These are phyloP conservation scores for Heliconius congener DNA, from an alignment of 1,140 invertebrate species.

Conservation along the genomic window DNA sequence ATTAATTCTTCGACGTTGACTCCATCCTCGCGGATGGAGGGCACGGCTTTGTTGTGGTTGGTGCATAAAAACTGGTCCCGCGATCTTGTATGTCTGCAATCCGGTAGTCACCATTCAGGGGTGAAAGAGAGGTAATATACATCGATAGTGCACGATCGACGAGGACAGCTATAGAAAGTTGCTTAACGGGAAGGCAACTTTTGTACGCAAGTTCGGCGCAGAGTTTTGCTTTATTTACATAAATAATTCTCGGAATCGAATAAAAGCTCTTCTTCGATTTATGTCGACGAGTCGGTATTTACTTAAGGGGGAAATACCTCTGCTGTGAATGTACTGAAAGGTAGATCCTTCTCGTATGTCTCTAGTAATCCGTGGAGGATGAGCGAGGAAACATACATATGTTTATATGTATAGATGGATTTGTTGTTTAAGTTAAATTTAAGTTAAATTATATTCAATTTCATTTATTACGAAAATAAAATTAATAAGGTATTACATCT, in stretches of 20 bases:
- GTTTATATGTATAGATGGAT: no score
- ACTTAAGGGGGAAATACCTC: conserved; percentile 42
- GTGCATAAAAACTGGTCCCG: conserved; percentile 69
- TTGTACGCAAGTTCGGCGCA: conserved; percentile 50
- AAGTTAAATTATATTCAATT: no score
- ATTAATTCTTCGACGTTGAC: conserved; percentile 38
- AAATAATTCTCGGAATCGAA: conserved; percentile 60
- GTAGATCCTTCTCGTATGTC: not conserved
- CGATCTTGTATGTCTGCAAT: conserved; percentile 57
- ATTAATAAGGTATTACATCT: no score
- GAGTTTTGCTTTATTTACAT: conserved; percentile 59
- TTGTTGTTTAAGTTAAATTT: no score
- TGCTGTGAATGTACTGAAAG: conserved; percentile 29
- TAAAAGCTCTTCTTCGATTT: conserved; percentile 52
- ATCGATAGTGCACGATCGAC: conserved; percentile 37
- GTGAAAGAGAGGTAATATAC: conserved; percentile 53
- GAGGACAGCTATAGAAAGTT: conserved; percentile 52
- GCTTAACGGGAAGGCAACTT: conserved; percentile 67
- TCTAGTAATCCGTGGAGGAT: no score
- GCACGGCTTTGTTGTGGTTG: conserved; percentile 55
- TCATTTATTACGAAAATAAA: no score
- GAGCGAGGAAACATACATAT: no score
- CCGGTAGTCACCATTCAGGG: conserved; percentile 73
- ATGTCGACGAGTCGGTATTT: conserved; percentile 43
- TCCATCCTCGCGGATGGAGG: conserved; percentile 52